Conservation (phyloP, 2,113 vertebrate species). For the Odontophorus gujanensis region DNA sequence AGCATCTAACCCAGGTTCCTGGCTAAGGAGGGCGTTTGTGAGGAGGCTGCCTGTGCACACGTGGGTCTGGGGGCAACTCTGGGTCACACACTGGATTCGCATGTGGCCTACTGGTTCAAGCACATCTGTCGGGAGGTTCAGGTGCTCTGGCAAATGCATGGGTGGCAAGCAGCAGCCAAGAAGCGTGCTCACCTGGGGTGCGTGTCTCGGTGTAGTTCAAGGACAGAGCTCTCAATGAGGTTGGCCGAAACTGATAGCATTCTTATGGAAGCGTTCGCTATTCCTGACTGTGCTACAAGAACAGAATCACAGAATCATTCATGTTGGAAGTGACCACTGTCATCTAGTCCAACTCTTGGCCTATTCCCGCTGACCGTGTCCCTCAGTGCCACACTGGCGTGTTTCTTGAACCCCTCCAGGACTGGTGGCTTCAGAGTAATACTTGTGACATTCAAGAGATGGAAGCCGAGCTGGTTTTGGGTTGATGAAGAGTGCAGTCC, state of each 20-base stretch:
- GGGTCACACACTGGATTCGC: not conserved
- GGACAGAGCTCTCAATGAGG: not conserved
- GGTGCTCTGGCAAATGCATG: not conserved
- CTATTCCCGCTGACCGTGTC: no score
- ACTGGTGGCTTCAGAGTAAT: no score
- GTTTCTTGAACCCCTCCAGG: no score
- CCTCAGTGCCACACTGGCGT: no score
- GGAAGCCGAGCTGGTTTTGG: not conserved
- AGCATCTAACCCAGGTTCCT: not conserved
- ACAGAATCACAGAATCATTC: not conserved
- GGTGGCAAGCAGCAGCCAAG: not conserved
- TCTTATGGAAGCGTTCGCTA: not conserved
- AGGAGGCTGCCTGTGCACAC: not conserved
- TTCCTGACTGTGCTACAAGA: not conserved
- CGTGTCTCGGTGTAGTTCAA: not conserved
- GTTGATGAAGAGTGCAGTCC: not conserved
- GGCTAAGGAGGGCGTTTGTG: not conserved
- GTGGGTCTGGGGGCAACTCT: not conserved
- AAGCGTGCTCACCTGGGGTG: not conserved
- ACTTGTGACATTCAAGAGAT: no score
- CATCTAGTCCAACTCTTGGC: no score
- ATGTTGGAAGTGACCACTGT: no score
- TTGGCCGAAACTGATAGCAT: not conserved
- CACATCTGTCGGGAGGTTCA: rapidly evolving
- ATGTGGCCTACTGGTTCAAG: not conserved